Percentiles rank a stretch among this genome's conserved stretches.
phyloP scores from a whole-genome alignment of 2,797 vertebrate genomes.

The Lateolabrax maculatus region DNA sequence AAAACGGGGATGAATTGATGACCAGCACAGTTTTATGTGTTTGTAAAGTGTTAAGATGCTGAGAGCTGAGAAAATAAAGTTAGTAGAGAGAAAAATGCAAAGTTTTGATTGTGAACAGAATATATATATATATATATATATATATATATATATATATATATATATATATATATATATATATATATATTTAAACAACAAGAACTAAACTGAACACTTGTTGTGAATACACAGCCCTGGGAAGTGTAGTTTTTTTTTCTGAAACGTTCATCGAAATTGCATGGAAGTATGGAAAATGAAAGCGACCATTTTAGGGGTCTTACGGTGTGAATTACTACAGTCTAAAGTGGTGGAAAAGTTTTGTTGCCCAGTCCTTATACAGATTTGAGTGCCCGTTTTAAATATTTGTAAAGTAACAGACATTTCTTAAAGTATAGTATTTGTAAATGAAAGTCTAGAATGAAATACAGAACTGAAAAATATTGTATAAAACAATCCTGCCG shows the following conservation, averaged over 20 bases:
- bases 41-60: slow-evolving; percentile 34
- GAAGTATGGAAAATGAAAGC: neutral
- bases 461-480: slow-evolving; percentile 10
- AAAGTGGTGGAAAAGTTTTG: slow-evolving; percentile 7
- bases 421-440: slow-evolving; percentile 46
- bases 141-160: no score
- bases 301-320: neutral
- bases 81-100: slow-evolving; percentile 14
- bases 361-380: slow-evolving; percentile 10
- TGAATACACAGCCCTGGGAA: slow-evolving; percentile 24
- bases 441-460: slow-evolving; percentile 27
- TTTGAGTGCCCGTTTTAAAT: slow-evolving; percentile 38
- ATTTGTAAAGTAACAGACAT: slow-evolving; percentile 39
- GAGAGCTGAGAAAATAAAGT: slow-evolving; percentile 34
- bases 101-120: slow-evolving; percentile 36
- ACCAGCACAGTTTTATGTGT: slow-evolving; percentile 79
- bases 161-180: no score
- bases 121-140: no score
- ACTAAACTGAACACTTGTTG: slow-evolving; percentile 9
- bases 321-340: slow-evolving; percentile 11
- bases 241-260: neutral
- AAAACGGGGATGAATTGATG: neutral
- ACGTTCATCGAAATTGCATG: slow-evolving; percentile 1
- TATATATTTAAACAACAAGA: neutral
- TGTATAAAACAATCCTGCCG: neutral